Evolutionary conservation across 2,888 invertebrate genomes (phyloP), one percentile per base, ranked within the genome.

Genomic region (Dorcus hopei): DNA sequence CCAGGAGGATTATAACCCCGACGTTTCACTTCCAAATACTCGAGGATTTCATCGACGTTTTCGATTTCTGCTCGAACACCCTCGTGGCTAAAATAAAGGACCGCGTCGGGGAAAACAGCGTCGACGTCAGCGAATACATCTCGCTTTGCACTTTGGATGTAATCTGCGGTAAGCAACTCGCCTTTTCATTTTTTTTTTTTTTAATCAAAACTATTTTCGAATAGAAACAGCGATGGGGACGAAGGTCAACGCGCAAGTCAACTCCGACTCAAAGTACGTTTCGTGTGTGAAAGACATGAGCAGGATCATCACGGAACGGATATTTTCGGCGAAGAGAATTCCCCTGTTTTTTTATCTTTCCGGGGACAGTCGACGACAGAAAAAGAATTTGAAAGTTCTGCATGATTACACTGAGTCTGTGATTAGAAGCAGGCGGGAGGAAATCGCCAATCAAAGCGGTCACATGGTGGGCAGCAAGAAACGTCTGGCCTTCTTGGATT

Each of bases 181-280:
- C 7, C 6, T 33, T 33, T 19, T 19, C 19, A 3, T 19, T 2
- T 19, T 3, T 19, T 19, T 19, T 19, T 19, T 19, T 19, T 19
- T 19, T 19, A 3, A 19, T 19, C 3, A 19, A 19, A 19, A 19
- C 19, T 19, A 3, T 19, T 19, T 14, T 14, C 14, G 19, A 19
- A 49, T 79, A 90, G 93, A 93, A 79, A 88, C 91, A 6, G 89
- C 93, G 9, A 94, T 95, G 93, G 94, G 93, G 0, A 84, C 86
- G 7, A 82, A 84, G 33, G 79, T 91, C 0, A 81, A 89, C 71
- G 90, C 91, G 0, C 92, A 93, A 74, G 79, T 79, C 4, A 80
- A 88, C 69, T 80, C 80, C 6, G 82, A 89, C 63, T 87, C 88
- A 0, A 83, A 85, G 64, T 93, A 92, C 72, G 89, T 92, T 0